Base-by-base conservation (phyloP, 1,140 invertebrate species). In the Apis florea region DNA sequence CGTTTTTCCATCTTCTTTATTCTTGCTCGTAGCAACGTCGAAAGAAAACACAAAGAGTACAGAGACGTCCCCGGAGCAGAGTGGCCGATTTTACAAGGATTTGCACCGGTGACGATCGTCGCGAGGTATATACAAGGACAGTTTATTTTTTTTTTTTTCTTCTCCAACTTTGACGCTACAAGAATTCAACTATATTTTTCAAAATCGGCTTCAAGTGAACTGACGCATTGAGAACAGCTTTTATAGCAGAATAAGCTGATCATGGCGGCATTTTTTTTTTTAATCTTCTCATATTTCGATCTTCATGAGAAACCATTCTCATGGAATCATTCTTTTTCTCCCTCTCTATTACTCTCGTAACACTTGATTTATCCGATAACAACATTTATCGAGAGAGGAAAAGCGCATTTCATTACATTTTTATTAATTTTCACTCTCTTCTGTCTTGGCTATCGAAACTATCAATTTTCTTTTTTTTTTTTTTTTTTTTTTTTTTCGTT, bases 81-180 rank as follows among this genome's bases (percentile, higher is more conserved):
- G 47, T 26, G 19, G 54, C 76, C 24, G 76, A 68, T 71, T 26
- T n/a, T n/a, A 70, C 49, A 73, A 79, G 77, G 49, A 26, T 63
- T 63, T 31, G n/a, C 19, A 61, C 67, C 68, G 49, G 77, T 79
- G 49, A 72, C 49, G 13, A 63, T 71, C 58, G 47, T 72, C 68
- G 68, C 69, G 68, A 79, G 69, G 77, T 79, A 79, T 72, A 47
- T 72, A 79, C 77, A 79, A 79, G 77, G 49, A 79, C 21, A 79
- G 56, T 71, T 71, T 61, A 15, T 61, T 54, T 61, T 53, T 21
- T 64, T 71, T 61, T 24, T 26, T 40, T 61, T 51, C 15, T 54
- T 54, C 26, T 40, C 9, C 49, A 24, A 31, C 56, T 64, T 75
- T 47, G 24, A 51, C 31, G 53, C 54, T 69, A 54, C 15, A 51